These are phyloP conservation scores for Ceratina australensis DNA, from an alignment of 1,140 invertebrate species.

Conservation along the genomic window DNA sequence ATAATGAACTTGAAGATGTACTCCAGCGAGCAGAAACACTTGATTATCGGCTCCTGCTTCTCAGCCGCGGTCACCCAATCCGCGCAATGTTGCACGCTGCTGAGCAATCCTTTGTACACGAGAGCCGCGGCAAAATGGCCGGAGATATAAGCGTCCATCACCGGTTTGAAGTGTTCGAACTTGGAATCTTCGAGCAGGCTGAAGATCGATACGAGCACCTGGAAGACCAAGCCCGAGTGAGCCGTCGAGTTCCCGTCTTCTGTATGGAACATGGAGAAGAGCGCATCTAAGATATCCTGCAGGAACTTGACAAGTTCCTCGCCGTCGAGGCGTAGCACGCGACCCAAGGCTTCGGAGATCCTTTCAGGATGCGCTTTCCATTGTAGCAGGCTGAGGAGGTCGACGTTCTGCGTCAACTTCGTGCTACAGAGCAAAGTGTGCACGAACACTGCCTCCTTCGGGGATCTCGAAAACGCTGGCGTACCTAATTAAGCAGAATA, in stretches of 20 bases:
- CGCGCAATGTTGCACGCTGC: conserved; percentile 94
- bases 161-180: conserved; percentile 97
- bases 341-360: conserved; percentile 90
- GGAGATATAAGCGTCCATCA: conserved; percentile 97
- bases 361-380: conserved; percentile 93
- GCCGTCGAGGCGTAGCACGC: conserved; percentile 88
- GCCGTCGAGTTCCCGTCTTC: conserved; percentile 93
- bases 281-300: conserved; percentile 95
- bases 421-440: conserved; percentile 94
- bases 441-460: conserved; percentile 91
- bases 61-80: conserved; percentile 91
- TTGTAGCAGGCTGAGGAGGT: conserved; percentile 92
- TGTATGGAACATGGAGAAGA: conserved; percentile 96
- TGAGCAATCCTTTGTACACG: conserved; percentile 95
- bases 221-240: conserved; percentile 88
- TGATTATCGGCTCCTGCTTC: conserved; percentile 92
- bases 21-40: conserved; percentile 94
- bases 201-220: conserved; percentile 94
- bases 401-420: conserved; percentile 96
- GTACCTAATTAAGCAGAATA: too few species aligned
- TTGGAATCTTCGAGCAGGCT: conserved; percentile 94
- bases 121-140: conserved; percentile 96
- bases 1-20: conserved; percentile 98
- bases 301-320: conserved; percentile 98
- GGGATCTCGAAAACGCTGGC: conserved; percentile 87